A percentile compares a stretch with the other conserved stretches of the same genome.
phyloP scores from a whole-genome alignment of 2,888 invertebrate species.

The Andrena camellia region DNA sequence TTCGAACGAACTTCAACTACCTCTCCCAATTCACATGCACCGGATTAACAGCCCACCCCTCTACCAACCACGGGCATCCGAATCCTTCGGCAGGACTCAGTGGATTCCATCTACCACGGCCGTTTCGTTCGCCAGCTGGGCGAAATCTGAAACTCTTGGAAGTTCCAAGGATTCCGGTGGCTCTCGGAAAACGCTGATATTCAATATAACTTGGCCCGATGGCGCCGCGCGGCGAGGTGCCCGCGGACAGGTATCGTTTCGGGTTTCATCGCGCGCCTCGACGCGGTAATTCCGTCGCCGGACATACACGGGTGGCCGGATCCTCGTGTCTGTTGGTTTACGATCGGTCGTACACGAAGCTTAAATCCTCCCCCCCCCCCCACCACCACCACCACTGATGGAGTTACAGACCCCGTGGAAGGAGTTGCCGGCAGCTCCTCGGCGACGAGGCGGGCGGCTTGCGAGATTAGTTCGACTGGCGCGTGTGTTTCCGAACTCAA shows the following conservation, averaged over 20 bases:
- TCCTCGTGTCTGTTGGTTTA: constrained; percentile 43
- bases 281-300: constrained; percentile 29
- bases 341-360: constrained; percentile 69
- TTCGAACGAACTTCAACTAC: background rate
- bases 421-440: constrained; percentile 1
- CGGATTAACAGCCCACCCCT: background rate
- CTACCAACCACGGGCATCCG: background rate
- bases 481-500: constrained; percentile 78
- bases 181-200: constrained; percentile 14
- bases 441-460: background rate
- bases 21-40: background rate
- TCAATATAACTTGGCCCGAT: constrained; percentile 1
- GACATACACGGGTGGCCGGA: constrained; percentile 33
- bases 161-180: background rate
- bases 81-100: background rate
- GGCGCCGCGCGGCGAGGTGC: background rate
- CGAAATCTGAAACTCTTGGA: background rate
- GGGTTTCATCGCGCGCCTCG: constrained; percentile 30
- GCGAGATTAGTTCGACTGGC: constrained; percentile 76
- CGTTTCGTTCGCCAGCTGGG: background rate
- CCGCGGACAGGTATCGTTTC: background rate
- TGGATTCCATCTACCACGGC: background rate
- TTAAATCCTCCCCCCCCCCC: constrained; percentile 64
- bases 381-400: no score
- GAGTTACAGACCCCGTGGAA: constrained; percentile 58